Base-by-base conservation (phyloP, 1,140 invertebrate species). In the Papilio polyxenes region DNA sequence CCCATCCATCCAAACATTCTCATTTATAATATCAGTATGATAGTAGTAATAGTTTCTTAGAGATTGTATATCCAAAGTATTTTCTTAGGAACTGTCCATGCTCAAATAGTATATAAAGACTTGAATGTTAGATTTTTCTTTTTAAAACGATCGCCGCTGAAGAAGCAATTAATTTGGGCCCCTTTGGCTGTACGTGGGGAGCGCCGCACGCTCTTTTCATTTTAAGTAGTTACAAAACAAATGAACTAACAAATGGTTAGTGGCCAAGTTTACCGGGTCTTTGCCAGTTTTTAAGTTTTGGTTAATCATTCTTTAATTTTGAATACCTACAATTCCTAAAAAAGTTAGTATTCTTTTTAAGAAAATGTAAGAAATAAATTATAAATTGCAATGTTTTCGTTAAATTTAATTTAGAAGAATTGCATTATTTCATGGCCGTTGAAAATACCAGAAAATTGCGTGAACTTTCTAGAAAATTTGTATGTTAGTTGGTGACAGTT, bases 161-260 rank as follows among this genome's bases (percentile, higher is more conserved):
- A 79, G 51, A 79, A 79, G 77, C 77, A 79, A 79, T 79, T 79
- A 79, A 79, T 79, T 79, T 79, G 77, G 53, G 77, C 53, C 77
- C 53, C 77, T 65, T 65, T 65, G 59, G 51, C 77, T 59, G 53
- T 49, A 79, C 53, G 56, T 59, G 44, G 77, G 53, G 77, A 59
- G 37, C 48, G 74, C n/a, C 51, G 75, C 51, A 77, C 77, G 77
- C 77, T 79, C 23, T 79, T 77, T 79, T 40, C 77, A 59, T 79
- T 62, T 56, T 44, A 59, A 79, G 51, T 79, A 79, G 51, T 79
- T 79, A 62, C 37, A 79, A 79, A 79, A 79, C 77, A 40, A 79
- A 40, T 59, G 51, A 59, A 79, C 51, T 79, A 31, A 62, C 77
- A n/a, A 23, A 20, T 78, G 59, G 23, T 31, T 31, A 31, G 23